Percentiles rank a stretch among this genome's conserved stretches.
Conservation (phyloP, 2,113 vertebrate species). For the Leucoraja erinaceus region DNA sequence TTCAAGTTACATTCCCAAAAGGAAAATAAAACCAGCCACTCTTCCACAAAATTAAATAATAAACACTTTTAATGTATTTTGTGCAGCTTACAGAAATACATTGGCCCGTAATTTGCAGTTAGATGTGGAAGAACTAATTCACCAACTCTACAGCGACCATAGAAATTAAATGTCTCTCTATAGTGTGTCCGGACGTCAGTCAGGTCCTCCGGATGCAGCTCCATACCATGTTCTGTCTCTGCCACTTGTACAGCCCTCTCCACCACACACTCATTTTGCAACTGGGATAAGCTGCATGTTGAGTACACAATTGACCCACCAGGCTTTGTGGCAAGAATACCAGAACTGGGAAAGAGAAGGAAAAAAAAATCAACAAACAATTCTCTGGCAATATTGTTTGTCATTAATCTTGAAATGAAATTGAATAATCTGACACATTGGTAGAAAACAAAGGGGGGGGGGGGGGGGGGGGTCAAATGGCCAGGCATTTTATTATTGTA, state of each 20-base stretch:
- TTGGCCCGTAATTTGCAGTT: slow-evolving; percentile 85
- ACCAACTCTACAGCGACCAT: slow-evolving; percentile 62
- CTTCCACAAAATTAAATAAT: background rate
- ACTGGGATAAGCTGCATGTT: slow-evolving; percentile 80
- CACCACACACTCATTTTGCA: slow-evolving; percentile 81
- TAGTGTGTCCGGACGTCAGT: slow-evolving; percentile 61
- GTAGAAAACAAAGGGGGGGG: background rate
- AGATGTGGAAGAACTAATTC: slow-evolving; percentile 86
- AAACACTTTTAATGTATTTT: slow-evolving; percentile 51
- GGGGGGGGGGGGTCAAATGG: background rate
- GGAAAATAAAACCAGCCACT: background rate
- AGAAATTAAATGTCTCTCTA: slow-evolving; percentile 75
- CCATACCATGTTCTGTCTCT: slow-evolving; percentile 60
- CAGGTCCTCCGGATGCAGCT: slow-evolving; percentile 61
- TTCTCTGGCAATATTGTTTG: background rate
- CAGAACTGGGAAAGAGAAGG: slow-evolving; percentile 61
- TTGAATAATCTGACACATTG: background rate
- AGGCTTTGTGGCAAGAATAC: slow-evolving; percentile 64
- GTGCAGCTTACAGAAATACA: slow-evolving; percentile 82
- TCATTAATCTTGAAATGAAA: background rate
- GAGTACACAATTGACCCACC: slow-evolving; percentile 80
- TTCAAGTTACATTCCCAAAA: background rate
- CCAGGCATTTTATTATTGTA: no score
- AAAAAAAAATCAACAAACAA: background rate
- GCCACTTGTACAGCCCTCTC: slow-evolving; percentile 66